Percentiles rank a stretch among this genome's conserved stretches.
Conservation (phyloP, 92 coral and sea anemone species). For the Nematostella vectensis region DNA sequence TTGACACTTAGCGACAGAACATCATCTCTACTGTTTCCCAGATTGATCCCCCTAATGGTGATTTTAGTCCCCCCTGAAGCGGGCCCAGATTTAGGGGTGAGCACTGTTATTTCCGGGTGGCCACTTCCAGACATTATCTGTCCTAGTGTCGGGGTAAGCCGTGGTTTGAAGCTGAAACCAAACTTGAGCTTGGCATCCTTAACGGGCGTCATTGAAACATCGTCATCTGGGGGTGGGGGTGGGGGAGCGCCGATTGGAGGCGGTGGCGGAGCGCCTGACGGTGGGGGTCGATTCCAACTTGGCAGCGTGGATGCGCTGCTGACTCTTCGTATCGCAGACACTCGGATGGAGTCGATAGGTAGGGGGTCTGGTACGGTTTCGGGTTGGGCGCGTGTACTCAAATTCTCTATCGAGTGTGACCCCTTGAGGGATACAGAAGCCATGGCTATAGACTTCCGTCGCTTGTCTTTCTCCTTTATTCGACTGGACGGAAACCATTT, state of each 20-base stretch:
- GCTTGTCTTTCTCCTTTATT: constrained; percentile 48
- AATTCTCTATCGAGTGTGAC: constrained; percentile 71
- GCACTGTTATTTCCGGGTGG: constrained; percentile 88
- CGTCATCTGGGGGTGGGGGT: background rate
- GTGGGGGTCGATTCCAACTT: background rate
- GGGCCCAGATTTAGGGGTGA: constrained; percentile 89
- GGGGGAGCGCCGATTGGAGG: constrained; percentile 2
- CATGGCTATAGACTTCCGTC: constrained; percentile 69
- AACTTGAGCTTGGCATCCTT: constrained; percentile 29
- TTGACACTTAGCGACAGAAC: constrained; percentile 56
- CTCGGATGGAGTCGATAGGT: background rate
- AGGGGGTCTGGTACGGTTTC: background rate
- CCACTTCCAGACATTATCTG: constrained; percentile 72
- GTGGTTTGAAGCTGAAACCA: constrained; percentile 46
- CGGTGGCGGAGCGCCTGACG: background rate
- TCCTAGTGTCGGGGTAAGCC: constrained; percentile 83
- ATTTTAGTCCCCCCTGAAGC: constrained; percentile 81
- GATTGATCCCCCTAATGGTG: constrained; percentile 76
- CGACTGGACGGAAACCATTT: constrained; percentile 27
- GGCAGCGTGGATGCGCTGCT: constrained; percentile 1
- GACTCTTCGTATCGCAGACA: background rate
- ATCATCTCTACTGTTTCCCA: constrained; percentile 66
- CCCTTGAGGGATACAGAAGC: constrained; percentile 72
- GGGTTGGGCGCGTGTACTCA: constrained; percentile 39
- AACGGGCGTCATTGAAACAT: constrained; percentile 1